Conservation (phyloP, 2,888 invertebrate genomes). For the Carcina quercana region DNA sequence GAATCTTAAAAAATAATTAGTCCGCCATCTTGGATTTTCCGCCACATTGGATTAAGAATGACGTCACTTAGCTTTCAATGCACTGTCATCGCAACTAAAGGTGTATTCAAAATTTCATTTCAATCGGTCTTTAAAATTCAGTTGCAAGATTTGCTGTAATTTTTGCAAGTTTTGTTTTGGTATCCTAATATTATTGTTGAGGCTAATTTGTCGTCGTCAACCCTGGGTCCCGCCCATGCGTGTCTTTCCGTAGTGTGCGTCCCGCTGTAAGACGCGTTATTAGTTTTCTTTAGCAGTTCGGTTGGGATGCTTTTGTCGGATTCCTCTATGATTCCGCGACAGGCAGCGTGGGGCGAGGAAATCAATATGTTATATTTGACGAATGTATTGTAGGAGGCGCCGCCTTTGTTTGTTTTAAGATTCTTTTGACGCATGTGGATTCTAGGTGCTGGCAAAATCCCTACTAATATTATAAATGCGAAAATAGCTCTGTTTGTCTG, state of each 20-base stretch:
- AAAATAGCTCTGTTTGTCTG: too few relatives aligned
- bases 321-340: slow-evolving; percentile 74
- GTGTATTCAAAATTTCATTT: background rate
- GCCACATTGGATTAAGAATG: slow-evolving; percentile 1
- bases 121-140: slow-evolving; percentile 2
- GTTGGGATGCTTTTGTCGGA: slow-evolving; percentile 69
- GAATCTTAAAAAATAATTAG: background rate
- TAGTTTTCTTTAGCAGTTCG: slow-evolving; percentile 71
- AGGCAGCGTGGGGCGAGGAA: slow-evolving; percentile 15
- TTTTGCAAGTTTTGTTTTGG: too few relatives aligned
- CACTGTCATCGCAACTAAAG: background rate
- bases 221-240: slow-evolving; percentile 11
- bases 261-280: slow-evolving; percentile 68
- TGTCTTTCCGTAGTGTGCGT: slow-evolving; percentile 29
- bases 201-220: background rate
- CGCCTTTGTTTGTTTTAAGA: too few relatives aligned
- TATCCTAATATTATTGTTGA: background rate
- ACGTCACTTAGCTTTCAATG: slow-evolving; percentile 2
- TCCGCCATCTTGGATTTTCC: background rate
- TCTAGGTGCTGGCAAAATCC: too few relatives aligned
- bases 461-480: too few relatives aligned
- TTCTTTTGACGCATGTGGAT: too few relatives aligned
- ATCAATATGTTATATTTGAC: slow-evolving; percentile 18
- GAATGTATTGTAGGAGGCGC: too few relatives aligned
- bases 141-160: background rate